Evolutionary conservation across 2,113 vertebrate species (phyloP), one percentile per base, ranked within the genome.

Genomic region (Datnioides undecimradiatus): DNA sequence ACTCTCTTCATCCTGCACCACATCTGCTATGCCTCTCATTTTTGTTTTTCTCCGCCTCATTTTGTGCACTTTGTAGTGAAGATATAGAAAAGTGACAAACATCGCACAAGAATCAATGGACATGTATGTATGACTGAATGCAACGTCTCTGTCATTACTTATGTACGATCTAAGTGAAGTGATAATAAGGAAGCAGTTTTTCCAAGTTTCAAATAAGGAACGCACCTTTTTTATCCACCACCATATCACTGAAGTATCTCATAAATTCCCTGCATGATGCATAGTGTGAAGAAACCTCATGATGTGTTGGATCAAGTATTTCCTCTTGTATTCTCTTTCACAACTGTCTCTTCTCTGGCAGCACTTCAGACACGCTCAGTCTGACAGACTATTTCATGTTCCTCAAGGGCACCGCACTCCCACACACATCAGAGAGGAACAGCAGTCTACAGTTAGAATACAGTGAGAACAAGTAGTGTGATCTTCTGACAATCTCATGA

Each of bases 361-460:
- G 66, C 55, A 86, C 86, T 91, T 91, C 90, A 92, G 74, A 91
- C 62, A 16, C 64, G 17, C 58, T 80, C 76, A 5, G 48, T 62
- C 65, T 58, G 55, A 83, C 73, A 81, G 64, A 85, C 65, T 64
- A 75, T 70, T 82, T 83, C 76, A 38, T 81, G 83, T 74, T 67
- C 38, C 76, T 91, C 84, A 87, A 87, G 89, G 83, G 87, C 80
- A 59, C 60, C 75, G 57, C 43, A 58, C 83, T 84, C 87, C 83
- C 66, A 73, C 87, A 43, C 9, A 57, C 72, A 57, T 52, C 49
- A 63, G 59, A 55, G 67, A 57, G 80, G 77, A 74, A 12, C 46
- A 38, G 54, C 69, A 46, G 68, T 23, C 63, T 55, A 12, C 62
- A 38, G 52, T 60, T 59, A 72, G 52, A 71, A 79, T 3, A 21